Evolutionary conservation across 1,140 invertebrate species (phyloP), one percentile per base, ranked within the genome.

Genomic region (Eumeta japonica): DNA sequence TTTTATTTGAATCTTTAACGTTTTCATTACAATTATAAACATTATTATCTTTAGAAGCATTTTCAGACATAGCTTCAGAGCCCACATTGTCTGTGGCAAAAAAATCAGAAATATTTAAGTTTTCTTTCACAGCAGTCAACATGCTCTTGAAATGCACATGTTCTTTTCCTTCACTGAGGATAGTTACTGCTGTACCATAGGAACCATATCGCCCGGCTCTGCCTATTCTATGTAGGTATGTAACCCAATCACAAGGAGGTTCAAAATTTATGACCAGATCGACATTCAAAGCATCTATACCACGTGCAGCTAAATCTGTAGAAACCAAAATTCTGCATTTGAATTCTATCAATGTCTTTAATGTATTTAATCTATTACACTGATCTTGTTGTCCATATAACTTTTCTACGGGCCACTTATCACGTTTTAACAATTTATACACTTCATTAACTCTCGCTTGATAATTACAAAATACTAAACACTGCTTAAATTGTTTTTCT

Each of bases 191-290:
- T 32, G 83, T 79, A 37, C 89, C 90, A 55, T 81, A 78, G 11
- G 87, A 85, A 1, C 90, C 90, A 77, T 86, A 98, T 49, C 96
- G 79, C 1, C 95, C 96, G 35, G 93, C 92, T 52, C 95, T 81
- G 3, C 96, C 96, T 58, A 97, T 94, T 61, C 96, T 81, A 76
- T 98, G 97, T 40, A 98, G 80, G 80, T 98, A 98, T 2, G 91
- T 96, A 37, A 90, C 84, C 50, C 81, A 78, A 58, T 94, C 86
- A 33, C 50, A 55, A 1, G 97, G 92, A 27, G 88, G 61, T 63
- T 98, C 95, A 52, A 97, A 80, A 73, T 98, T 97, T 7, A 99
- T 83, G 1, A 98, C 87, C 28, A 98, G 74, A 78, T 98, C 90
- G 4, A 98, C 86, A 77, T 94, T 89, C 35, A 88, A 83, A 7